A percentile compares a stretch with the other conserved stretches of the same genome.
Conservation (phyloP, 1,140 invertebrate genomes). For the Melitaea cinxia region DNA sequence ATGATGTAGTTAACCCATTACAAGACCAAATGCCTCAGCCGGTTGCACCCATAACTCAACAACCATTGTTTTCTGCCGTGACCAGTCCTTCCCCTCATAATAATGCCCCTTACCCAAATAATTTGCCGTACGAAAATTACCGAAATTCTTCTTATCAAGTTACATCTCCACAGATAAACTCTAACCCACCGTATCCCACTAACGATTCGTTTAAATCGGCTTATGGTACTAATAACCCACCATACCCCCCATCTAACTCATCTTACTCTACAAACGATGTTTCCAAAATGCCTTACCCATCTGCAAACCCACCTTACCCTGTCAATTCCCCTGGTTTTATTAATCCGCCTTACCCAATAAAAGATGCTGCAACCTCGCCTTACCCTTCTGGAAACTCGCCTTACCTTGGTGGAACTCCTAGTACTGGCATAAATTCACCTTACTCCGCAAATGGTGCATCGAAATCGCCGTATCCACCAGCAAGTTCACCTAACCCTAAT, state of each 20-base stretch:
- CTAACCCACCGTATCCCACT: neutral
- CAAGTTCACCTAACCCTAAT: slow-evolving; percentile 34
- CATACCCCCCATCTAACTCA: neutral
- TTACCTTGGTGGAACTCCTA: too few species aligned
- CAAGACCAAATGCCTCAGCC: slow-evolving; percentile 50
- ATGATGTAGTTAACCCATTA: slow-evolving; percentile 65
- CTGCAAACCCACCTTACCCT: too few species aligned
- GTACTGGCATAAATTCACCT: too few species aligned
- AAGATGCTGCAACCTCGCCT: too few species aligned
- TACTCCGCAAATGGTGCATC: too few species aligned
- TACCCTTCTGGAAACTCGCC: too few species aligned
- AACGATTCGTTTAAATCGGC: neutral
- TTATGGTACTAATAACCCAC: neutral
- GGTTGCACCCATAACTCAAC: slow-evolving; percentile 38
- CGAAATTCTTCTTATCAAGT: slow-evolving; percentile 7
- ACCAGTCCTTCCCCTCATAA: slow-evolving; percentile 30
- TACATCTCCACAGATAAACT: neutral
- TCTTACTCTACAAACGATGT: neutral
- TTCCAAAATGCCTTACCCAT: neutral
- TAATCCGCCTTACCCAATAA: neutral
- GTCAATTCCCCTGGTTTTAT: too few species aligned
- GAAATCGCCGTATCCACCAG: slow-evolving; percentile 29
- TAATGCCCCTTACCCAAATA: slow-evolving; percentile 20
- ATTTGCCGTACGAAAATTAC: slow-evolving; percentile 34
- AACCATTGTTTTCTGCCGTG: slow-evolving; percentile 29